Conservation (phyloP, 2,113 vertebrate genomes). For the Stigmatopora nigra region DNA sequence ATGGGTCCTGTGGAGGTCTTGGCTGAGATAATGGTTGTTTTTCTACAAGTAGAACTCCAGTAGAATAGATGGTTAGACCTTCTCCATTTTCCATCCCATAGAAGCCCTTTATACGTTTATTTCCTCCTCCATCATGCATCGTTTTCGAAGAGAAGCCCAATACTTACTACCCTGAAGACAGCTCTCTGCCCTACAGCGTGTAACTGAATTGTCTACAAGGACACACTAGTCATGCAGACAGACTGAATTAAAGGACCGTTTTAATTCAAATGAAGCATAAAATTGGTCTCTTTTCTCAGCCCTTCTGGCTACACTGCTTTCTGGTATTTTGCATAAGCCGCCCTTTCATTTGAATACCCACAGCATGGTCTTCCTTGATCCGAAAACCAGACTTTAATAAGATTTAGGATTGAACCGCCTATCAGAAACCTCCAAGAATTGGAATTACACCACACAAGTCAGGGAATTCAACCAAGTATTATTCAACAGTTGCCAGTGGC, state of each 20-base stretch:
- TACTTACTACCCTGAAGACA: constrained; percentile 24
- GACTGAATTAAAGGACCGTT: constrained; percentile 48
- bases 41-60: constrained; percentile 17
- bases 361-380: constrained; percentile 3
- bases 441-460: constrained; percentile 40
- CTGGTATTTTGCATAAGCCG: constrained; percentile 48
- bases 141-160: constrained; percentile 25
- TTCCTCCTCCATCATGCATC: constrained; percentile 2
- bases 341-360: constrained; percentile 14
- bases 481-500: constrained; percentile 43
- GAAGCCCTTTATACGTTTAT: constrained; percentile 26
- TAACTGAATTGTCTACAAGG: constrained; percentile 25
- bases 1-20: constrained; percentile 28
- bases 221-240: constrained; percentile 34
- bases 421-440: constrained; percentile 33
- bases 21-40: constrained; percentile 28
- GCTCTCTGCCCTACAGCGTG: constrained; percentile 44
- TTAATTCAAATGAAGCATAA: constrained; percentile 30
- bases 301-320: constrained; percentile 23
- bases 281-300: constrained; percentile 21
- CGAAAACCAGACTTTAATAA: constrained; percentile 24
- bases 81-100: constrained; percentile 21
- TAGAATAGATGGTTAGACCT: constrained; percentile 28
- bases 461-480: constrained; percentile 56
- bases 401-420: constrained; percentile 16